Base-by-base conservation (phyloP, 2,797 vertebrate species). In the Chiloscyllium punctatum region DNA sequence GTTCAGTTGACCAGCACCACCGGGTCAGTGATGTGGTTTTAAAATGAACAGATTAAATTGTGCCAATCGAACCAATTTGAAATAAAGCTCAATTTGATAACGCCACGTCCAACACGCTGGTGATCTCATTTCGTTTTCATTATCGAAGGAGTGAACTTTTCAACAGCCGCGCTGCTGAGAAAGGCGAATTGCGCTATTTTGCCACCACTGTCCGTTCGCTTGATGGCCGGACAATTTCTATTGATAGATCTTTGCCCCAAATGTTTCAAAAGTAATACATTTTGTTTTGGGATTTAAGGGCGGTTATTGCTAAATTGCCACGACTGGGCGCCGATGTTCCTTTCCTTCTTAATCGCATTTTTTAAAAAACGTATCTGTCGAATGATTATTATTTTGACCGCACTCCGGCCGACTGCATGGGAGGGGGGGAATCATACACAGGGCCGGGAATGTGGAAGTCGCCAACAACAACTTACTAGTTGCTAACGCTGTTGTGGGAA, bases 11-110 rank as follows among this genome's bases (percentile, higher is more conserved):
- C 94, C 94, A 95, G 72, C 25, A 51, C 25, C 42, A 74, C 48
- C 30, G 51, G 94, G 71, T 95, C 94, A 77, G 94, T 53, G 72
- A 77, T 77, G 42, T 74, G 27, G 51, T 94, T 95, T 77, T 57
- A 74, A 48, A 95, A 95, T 77, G 94, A 95, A 69, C 94, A 72
- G 71, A 95, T 95, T 95, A 95, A 74, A 57, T 95, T 74, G 94
- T 30, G 23, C 69, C 30, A 72, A 95, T 57, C 33, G 69, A 95
- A 95, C 57, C 48, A 27, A 95, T 74, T 77, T 95, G 71, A 72
- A 77, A 53, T 27, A 51, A 42, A 71, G 42, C 48, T n/a, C 69
- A 77, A 77, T 95, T 74, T 77, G 94, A 95, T 77, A 95, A 53
- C 51, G 48, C 71, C 30, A 30, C 48, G 48, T 77, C 94, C 94